A percentile compares a stretch with the other conserved stretches of the same genome.
Evolutionary conservation across 2,797 vertebrate genomes (phyloP).

Genomic region (Emys orbicularis): DNA sequence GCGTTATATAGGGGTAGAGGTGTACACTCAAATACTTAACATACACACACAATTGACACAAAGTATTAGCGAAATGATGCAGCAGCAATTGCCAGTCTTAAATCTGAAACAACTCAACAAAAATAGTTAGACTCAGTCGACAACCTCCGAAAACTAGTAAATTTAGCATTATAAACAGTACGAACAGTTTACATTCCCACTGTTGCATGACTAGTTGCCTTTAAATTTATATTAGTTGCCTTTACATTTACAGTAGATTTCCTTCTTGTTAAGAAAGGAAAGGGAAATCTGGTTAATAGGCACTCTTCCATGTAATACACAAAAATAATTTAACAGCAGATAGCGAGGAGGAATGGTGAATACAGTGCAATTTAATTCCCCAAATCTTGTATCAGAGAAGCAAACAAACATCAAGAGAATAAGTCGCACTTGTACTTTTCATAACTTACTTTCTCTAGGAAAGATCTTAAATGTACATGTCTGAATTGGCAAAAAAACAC

Average conservation of each 20-base stretch:
- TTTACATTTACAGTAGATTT: not conserved
- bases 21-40: no score
- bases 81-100: no score
- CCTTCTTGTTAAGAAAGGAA: conserved; percentile 4
- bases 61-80: no score
- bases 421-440: not conserved
- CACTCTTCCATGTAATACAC: not conserved
- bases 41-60: no score
- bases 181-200: not conserved
- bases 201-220: not conserved
- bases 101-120: no score
- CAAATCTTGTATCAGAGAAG: not conserved
- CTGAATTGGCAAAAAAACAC: no score
- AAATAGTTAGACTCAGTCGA: no score
- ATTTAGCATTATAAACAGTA: no score
- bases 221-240: not conserved
- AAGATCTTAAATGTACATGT: not conserved
- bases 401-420: not conserved
- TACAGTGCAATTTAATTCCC: not conserved
- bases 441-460: not conserved
- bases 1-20: no score
- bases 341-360: not conserved
- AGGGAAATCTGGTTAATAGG: conserved; percentile 31
- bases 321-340: conserved; percentile 1
- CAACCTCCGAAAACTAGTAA: no score